These are phyloP conservation scores for Rhyzopertha dominica DNA, from an alignment of 1,140 invertebrate species.

Conservation along the genomic window DNA sequence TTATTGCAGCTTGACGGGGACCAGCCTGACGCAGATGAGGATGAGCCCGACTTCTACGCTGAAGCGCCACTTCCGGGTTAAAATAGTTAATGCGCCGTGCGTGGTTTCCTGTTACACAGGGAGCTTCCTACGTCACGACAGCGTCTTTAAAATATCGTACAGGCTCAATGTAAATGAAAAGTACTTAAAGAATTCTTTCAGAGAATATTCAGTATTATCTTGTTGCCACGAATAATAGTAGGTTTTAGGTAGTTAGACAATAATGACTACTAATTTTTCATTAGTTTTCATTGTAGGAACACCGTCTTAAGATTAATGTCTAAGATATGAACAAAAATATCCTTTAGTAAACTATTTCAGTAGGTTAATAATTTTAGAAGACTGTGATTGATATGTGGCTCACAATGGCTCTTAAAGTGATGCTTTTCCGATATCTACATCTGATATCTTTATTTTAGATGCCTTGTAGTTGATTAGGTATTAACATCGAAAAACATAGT, in stretches of 20 bases:
- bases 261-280: neutral
- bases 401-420: slow-evolving; percentile 18
- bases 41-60: slow-evolving; percentile 90
- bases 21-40: slow-evolving; percentile 70
- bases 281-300: neutral
- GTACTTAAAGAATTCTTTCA: neutral
- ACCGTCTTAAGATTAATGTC: neutral
- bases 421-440: no score
- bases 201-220: slow-evolving; percentile 1
- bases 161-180: neutral
- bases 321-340: neutral
- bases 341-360: slow-evolving; percentile 8
- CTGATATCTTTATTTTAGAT: slow-evolving; percentile 17
- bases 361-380: slow-evolving; percentile 24
- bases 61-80: slow-evolving; percentile 75
- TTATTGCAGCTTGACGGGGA: slow-evolving; percentile 70
- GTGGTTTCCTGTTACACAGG: neutral
- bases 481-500: slow-evolving; percentile 7
- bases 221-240: neutral
- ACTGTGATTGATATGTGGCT: slow-evolving; percentile 30
- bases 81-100: slow-evolving; percentile 21
- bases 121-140: neutral
- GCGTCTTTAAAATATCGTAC: neutral
- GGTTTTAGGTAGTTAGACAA: slow-evolving; percentile 5
- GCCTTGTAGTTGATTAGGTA: slow-evolving; percentile 17